A percentile compares a stretch with the other conserved stretches of the same genome.
phyloP scores from a whole-genome alignment of 2,888 invertebrate species.

The Drosophila prostipennis region DNA sequence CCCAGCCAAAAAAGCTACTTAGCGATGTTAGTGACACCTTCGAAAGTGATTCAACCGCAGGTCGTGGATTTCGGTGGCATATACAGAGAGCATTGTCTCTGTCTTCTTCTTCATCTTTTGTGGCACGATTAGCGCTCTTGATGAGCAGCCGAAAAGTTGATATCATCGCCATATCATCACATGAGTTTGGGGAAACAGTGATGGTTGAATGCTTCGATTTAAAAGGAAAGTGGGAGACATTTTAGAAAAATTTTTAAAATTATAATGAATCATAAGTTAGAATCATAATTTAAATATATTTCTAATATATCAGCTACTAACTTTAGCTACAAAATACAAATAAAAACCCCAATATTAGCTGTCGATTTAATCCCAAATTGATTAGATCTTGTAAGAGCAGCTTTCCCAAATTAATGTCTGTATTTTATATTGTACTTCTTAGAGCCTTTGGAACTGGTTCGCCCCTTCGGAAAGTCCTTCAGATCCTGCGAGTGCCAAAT shows the following conservation, averaged over 20 bases:
- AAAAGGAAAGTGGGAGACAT: neutral
- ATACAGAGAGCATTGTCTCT: conserved; percentile 32
- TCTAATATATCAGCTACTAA: too few relatives aligned
- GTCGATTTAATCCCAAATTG: neutral
- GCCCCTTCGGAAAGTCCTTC: neutral
- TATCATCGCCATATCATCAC: conserved; percentile 42
- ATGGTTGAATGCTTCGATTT: neutral
- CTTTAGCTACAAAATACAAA: too few relatives aligned
- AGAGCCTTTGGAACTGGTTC: conserved; percentile 11
- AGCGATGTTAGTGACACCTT: conserved; percentile 68
- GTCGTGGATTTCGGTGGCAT: conserved; percentile 9
- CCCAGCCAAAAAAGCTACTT: conserved; percentile 59
- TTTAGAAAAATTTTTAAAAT: too few relatives aligned
- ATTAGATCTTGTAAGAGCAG: neutral
- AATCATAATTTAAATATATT: too few relatives aligned
- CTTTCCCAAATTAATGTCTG: neutral
- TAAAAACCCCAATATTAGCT: neutral
- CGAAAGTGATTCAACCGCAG: conserved; percentile 35
- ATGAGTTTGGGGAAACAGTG: conserved; percentile 1
- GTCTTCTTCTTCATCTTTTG: conserved; percentile 38
- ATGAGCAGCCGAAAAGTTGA: conserved; percentile 28
- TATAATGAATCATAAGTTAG: too few relatives aligned
- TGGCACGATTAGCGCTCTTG: conserved; percentile 47
- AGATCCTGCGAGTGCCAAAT: conserved; percentile 30
- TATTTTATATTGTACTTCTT: neutral